These are phyloP conservation scores for Sterrhoptilus dennistouni DNA, from an alignment of 2,113 vertebrate genomes.

Conservation along the genomic window DNA sequence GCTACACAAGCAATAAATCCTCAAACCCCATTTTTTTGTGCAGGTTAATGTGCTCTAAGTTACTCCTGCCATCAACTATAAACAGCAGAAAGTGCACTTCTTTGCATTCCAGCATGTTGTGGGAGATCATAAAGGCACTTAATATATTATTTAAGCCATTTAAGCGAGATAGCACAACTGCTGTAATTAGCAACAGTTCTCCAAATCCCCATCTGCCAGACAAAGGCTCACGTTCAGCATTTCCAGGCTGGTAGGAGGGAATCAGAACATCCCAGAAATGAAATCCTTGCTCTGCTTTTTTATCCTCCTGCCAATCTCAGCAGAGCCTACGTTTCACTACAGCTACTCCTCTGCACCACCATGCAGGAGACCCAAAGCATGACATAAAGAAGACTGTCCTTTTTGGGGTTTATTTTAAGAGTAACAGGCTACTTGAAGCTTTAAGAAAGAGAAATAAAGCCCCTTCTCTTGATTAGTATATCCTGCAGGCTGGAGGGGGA, in stretches of 20 bases:
- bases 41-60: not conserved
- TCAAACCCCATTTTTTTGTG: not conserved
- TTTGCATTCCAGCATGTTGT: not conserved
- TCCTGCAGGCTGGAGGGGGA: not conserved
- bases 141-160: constrained; percentile 56
- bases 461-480: not conserved
- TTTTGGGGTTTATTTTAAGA: not conserved
- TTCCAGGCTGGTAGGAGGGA: constrained; percentile 50
- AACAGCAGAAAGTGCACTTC: constrained; percentile 24
- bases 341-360: not conserved
- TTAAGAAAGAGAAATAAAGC: not conserved
- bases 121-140: constrained; percentile 52
- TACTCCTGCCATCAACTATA: not conserved
- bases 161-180: constrained; percentile 39
- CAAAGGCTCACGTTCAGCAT: constrained; percentile 48
- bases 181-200: constrained; percentile 56
- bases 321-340: not conserved
- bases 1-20: not conserved
- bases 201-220: constrained; percentile 51
- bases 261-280: constrained; percentile 12
- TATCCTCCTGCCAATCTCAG: not conserved
- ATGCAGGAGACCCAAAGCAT: not conserved
- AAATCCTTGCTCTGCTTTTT: not conserved
- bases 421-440: not conserved
- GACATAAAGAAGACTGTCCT: not conserved